Base-by-base conservation (phyloP, 2,113 vertebrate genomes). In the Phylloscopus trochiloides region DNA sequence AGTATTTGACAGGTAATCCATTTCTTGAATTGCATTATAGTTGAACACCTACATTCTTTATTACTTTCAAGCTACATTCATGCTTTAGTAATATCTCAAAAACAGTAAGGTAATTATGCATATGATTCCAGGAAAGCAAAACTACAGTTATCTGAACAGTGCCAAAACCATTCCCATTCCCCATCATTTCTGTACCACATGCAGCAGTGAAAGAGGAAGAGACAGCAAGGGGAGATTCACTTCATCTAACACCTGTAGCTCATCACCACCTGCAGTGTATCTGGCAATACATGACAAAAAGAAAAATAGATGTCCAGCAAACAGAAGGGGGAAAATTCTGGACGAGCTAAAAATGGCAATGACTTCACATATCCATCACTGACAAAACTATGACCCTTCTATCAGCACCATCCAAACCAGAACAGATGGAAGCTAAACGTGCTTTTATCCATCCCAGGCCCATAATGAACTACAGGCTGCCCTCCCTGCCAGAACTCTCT, bases 81-180 rank as follows among this genome's bases (percentile, higher is more conserved):
- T 0, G 0, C 28, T 65, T 42, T 20, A 67, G 26, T 48, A 82
- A 7, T 19, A 42, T 31, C 26, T 62, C 55, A 61, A 45, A 86
- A 86, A 68, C n/a, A 47, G 12, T 36, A 66, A 52, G 14, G 31
- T 34, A 82, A 76, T 86, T 47, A 86, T 19, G 16, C 58, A 45
- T 65, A 28, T 32, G 40, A 62, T 68, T 92, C 72, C 75, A 95
- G 47, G 34, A 94, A 90, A 73, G 42, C 47, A 68, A 86, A 94
- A 94, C 24, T 42, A 54, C 22, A 34, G 28, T 63, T 55, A 70
- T 14, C 38, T 70, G 31, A 52, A 73, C 1, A 0, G 8, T 47
- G 38, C 54, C 82, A 86, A 82, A 92, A 68, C 21, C 79, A 70
- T 18, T 75, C 14, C 26, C 36, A 61, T 40, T 86, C 14, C 15